Conservation (phyloP, 2,113 vertebrate species). For the Oreamnos americanus region DNA sequence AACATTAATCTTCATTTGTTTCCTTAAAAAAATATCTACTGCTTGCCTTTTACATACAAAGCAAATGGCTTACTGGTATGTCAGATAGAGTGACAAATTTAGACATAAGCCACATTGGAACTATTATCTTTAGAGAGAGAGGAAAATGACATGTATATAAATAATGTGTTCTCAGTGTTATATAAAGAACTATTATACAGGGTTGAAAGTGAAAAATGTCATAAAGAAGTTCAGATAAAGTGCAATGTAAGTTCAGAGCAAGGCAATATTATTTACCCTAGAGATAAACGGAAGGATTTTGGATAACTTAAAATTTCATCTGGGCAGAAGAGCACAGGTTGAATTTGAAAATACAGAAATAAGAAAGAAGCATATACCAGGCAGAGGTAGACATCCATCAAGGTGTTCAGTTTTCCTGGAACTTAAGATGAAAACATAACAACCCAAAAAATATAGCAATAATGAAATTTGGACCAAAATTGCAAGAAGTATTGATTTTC, state of each 20-base stretch:
- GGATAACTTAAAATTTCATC: neutral
- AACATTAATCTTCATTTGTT: slow-evolving; percentile 1
- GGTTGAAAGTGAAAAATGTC: slow-evolving; percentile 15
- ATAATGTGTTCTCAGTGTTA: neutral
- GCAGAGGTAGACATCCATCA: neutral
- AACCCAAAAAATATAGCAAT: neutral
- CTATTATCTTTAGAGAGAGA: slow-evolving; percentile 16
- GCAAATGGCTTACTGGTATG: neutral
- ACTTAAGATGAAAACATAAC: neutral
- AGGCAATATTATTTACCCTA: neutral
- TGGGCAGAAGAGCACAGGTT: neutral
- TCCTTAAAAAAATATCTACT: neutral
- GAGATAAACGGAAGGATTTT: neutral
- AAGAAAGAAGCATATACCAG: neutral
- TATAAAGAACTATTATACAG: neutral
- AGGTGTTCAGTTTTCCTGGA: neutral
- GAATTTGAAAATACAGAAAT: slow-evolving; percentile 9
- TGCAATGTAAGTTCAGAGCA: neutral
- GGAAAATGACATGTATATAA: slow-evolving; percentile 14
- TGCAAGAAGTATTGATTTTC: neutral
- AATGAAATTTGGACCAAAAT: neutral
- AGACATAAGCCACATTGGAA: neutral
- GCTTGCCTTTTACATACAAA: neutral
- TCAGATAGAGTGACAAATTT: slow-evolving; percentile 2
- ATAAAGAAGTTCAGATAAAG: slow-evolving; percentile 8